A percentile compares a stretch with the other conserved stretches of the same genome.
Evolutionary conservation across 2,888 invertebrate genomes (phyloP).

Genomic region (Panopea generosa): DNA sequence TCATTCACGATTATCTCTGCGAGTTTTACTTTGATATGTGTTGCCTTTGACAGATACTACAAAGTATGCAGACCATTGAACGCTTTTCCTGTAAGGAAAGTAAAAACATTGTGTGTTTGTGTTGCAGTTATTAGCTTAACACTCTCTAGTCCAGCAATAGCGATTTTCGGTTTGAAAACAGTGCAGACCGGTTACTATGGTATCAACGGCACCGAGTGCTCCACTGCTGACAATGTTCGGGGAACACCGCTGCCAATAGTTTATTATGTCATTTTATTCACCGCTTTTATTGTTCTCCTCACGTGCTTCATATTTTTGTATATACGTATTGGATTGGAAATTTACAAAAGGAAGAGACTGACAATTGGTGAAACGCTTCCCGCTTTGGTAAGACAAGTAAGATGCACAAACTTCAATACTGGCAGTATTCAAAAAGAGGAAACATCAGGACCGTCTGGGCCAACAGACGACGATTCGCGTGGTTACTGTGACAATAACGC

Average conservation of each 20-base stretch:
- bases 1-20: constrained; percentile 72
- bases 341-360: constrained; percentile 67
- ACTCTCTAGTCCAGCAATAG: constrained; percentile 72
- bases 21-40: constrained; percentile 73
- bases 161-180: constrained; percentile 69
- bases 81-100: constrained; percentile 70
- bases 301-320: constrained; percentile 69
- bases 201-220: constrained; percentile 70
- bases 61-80: constrained; percentile 74
- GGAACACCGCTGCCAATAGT: constrained; percentile 53
- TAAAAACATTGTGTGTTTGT: constrained; percentile 65
- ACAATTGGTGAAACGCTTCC: constrained; percentile 70
- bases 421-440: constrained; percentile 42
- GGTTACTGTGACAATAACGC: constrained; percentile 47
- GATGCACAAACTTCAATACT: constrained; percentile 8
- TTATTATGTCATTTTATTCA: constrained; percentile 52
- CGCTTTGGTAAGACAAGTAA: constrained; percentile 23
- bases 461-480: constrained; percentile 55
- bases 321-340: constrained; percentile 69
- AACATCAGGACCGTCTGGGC: constrained; percentile 42
- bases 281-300: constrained; percentile 66
- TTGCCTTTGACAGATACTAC: constrained; percentile 76
- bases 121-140: constrained; percentile 63
- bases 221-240: constrained; percentile 64
- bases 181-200: constrained; percentile 55